These are phyloP conservation scores for Melopsittacus undulatus DNA, from an alignment of 2,797 vertebrate species.

Conservation along the genomic window DNA sequence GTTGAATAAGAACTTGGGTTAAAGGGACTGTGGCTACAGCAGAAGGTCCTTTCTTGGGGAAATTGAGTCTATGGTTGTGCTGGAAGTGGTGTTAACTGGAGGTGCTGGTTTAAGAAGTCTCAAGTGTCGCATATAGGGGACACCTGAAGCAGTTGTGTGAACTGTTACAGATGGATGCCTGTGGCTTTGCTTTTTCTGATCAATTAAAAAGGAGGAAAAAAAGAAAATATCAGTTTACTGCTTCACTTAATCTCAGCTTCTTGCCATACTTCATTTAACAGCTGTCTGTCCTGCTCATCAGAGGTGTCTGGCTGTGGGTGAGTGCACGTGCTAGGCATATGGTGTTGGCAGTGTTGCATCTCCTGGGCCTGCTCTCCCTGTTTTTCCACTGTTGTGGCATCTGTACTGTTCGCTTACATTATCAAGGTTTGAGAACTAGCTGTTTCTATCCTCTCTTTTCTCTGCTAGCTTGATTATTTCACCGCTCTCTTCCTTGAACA, in stretches of 20 bases:
- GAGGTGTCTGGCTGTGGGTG: background rate
- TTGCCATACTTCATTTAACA: background rate
- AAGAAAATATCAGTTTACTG: background rate
- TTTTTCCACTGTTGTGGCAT: background rate
- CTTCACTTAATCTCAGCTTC: background rate
- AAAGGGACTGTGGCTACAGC: background rate
- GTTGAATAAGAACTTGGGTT: background rate
- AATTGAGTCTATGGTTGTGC: background rate
- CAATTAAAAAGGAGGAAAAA: background rate
- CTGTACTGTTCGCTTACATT: background rate
- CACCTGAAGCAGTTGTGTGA: background rate
- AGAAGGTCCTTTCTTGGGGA: background rate
- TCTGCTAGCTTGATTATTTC: background rate
- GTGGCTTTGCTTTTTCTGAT: background rate
- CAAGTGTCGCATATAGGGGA: background rate
- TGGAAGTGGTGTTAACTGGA: background rate
- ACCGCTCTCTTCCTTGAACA: background rate
- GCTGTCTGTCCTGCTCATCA: background rate
- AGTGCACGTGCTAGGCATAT: background rate
- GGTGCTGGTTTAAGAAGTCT: background rate
- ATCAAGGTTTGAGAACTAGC: background rate
- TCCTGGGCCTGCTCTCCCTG: background rate
- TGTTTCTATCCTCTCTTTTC: background rate
- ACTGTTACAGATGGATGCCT: background rate
- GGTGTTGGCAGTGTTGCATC: background rate